Base-by-base conservation (phyloP, 30 jellyfish, hydroid and myxozoan genomes). In the Aurelia sp. region DNA sequence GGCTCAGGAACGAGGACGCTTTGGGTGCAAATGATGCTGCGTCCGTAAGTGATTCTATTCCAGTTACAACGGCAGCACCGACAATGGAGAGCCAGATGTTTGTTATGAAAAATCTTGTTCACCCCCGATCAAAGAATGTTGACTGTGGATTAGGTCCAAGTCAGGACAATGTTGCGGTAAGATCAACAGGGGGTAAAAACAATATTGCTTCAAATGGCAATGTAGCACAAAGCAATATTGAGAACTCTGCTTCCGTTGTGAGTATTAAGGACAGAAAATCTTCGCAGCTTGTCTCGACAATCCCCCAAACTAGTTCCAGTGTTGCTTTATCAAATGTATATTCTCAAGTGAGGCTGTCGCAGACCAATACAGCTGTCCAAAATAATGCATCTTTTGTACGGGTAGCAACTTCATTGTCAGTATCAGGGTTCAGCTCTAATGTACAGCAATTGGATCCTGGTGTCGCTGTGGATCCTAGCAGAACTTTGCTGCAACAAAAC, bases 1-100 rank as follows among this genome's bases (percentile, higher is more conserved):
- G 55, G 16, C 10, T 44, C 55, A 44, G 55, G 55, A 44, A 44
- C 16, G 55, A 44, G 55, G 55, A 44, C 55, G 55, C 55, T 44
- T 44, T 4, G 55, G 10, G 15, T 44, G 55, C 55, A 44, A 44
- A 44, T 13, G 55, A 13, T 12, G 55, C 55, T 16, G 15, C 55
- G 33, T 27, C 33, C 8, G 7, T 9, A 44, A 44, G 15, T 44
- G 55, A 44, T 44, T 44, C 55, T 44, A 4, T 10, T 13, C 13
- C 55, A 44, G 10, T 44, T 44, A 44, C 55, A 44, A 44, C 69
- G 27, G 72, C 73, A 35, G 86, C 87, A 22, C 93, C 93, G 10
- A 64, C 87, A 3, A 84, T 84, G 93, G 84, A 72, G 63, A 84
- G 93, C 30, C 93, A 84, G 40, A 84, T 84, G 93, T 84, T 84